Percentiles rank a stretch among this genome's conserved stretches.
phyloP scores from a whole-genome alignment of 1,140 invertebrate species.

The Drosophila pectinifera region DNA sequence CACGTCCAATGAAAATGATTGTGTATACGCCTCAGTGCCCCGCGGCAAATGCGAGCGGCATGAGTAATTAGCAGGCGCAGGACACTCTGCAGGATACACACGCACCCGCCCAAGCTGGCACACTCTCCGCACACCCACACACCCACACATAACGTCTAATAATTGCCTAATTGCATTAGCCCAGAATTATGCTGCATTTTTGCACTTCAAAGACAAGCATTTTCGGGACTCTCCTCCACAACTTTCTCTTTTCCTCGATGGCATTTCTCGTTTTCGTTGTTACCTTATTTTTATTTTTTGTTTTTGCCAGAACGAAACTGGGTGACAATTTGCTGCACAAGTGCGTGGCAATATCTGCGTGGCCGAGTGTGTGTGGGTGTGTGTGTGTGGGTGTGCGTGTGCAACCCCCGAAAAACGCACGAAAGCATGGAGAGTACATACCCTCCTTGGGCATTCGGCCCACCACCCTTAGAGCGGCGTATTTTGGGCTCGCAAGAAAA shows the following conservation, averaged over 20 bases:
- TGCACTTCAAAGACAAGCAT: constrained; percentile 71
- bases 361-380: constrained; percentile 17
- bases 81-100: constrained; percentile 46
- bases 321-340: constrained; percentile 80
- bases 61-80: constrained; percentile 77
- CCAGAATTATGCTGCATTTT: constrained; percentile 76
- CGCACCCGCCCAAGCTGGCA: constrained; percentile 6
- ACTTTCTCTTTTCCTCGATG: constrained; percentile 53
- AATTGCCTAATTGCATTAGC: constrained; percentile 82
- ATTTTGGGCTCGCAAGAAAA: constrained; percentile 74
- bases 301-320: constrained; percentile 57
- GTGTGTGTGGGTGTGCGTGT: constrained; percentile 43
- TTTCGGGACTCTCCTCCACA: constrained; percentile 24
- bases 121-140: constrained; percentile 3
- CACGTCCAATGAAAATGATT: constrained; percentile 79
- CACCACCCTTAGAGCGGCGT: constrained; percentile 15
- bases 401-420: constrained; percentile 69
- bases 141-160: constrained; percentile 31
- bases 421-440: constrained; percentile 34
- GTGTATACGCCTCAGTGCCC: constrained; percentile 81
- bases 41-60: constrained; percentile 74
- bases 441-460: not conserved
- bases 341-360: constrained; percentile 61
- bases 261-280: not conserved
- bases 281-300: constrained; percentile 16